A percentile compares a stretch with the other conserved stretches of the same genome.
Conservation (phyloP, 2,113 vertebrate genomes). For the Toxotes chatareus region DNA sequence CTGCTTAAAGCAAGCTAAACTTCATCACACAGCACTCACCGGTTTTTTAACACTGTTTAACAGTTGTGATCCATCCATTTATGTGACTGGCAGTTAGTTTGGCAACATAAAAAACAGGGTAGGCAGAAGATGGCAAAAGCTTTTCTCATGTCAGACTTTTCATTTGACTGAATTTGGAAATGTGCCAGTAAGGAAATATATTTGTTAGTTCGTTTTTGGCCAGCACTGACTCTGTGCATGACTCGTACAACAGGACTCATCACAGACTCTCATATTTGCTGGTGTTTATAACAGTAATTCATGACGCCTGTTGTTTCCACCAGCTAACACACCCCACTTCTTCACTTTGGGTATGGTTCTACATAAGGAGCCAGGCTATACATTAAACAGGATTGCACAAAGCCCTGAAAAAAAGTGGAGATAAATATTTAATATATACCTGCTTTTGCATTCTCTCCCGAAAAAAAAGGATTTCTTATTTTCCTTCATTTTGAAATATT, state of each 20-base stretch:
- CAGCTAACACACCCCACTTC: background rate
- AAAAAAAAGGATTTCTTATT: too few relatives aligned
- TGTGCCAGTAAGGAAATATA: background rate
- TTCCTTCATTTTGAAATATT: background rate
- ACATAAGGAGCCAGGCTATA: background rate
- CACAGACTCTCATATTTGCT: too few relatives aligned
- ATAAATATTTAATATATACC: background rate
- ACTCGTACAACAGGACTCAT: background rate
- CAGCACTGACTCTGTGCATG: background rate
- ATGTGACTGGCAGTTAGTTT: too few relatives aligned
- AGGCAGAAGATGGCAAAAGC: background rate
- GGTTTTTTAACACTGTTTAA: background rate
- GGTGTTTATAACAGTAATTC: background rate
- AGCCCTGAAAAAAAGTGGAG: background rate
- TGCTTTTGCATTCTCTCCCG: background rate
- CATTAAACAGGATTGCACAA: background rate
- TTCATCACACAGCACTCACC: too few relatives aligned
- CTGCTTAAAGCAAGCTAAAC: background rate
- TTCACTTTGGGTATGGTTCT: background rate
- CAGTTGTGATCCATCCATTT: background rate
- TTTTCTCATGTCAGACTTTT: background rate
- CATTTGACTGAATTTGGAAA: background rate
- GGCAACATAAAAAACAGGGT: background rate
- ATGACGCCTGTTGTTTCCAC: background rate
- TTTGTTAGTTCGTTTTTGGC: background rate